These are phyloP conservation scores for Maniola hyperantus DNA, from an alignment of 2,888 invertebrate species.

Conservation along the genomic window DNA sequence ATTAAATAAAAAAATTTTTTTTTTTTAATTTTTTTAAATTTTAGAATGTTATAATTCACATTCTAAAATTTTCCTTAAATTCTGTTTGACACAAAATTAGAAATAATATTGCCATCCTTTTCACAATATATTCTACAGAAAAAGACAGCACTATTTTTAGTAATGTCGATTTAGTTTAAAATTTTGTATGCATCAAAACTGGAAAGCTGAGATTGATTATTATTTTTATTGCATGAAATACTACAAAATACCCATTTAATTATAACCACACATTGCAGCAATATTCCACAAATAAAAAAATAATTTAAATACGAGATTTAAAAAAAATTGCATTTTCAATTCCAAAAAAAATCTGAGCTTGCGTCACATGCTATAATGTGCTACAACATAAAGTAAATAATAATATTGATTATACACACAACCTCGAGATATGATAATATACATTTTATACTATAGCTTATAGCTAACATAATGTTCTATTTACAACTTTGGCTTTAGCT, in stretches of 20 bases:
- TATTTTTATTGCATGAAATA: no score
- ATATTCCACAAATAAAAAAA: background rate
- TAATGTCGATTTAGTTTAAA: background rate
- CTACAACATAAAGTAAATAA: conserved; percentile 23
- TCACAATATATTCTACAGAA: background rate
- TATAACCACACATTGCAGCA: background rate
- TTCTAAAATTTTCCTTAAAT: background rate
- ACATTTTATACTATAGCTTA: conserved; percentile 39
- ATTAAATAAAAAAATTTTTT: no score
- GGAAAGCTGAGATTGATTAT: background rate
- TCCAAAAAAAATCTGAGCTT: background rate
- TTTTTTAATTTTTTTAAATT: no score
- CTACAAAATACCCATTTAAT: no score
- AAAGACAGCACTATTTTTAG: background rate
- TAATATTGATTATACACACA: conserved; percentile 50
- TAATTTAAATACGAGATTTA: background rate
- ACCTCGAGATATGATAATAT: conserved; percentile 48
- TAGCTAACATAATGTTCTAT: conserved; percentile 45
- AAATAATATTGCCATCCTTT: background rate
- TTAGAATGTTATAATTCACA: no score
- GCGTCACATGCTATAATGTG: background rate
- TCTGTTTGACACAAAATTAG: background rate
- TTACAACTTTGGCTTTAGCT: conserved; percentile 80
- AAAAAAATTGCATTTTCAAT: background rate
- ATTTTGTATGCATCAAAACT: background rate